Evolutionary conservation across 2,797 vertebrate genomes (phyloP).

Genomic region (Notolabrus celidotus): DNA sequence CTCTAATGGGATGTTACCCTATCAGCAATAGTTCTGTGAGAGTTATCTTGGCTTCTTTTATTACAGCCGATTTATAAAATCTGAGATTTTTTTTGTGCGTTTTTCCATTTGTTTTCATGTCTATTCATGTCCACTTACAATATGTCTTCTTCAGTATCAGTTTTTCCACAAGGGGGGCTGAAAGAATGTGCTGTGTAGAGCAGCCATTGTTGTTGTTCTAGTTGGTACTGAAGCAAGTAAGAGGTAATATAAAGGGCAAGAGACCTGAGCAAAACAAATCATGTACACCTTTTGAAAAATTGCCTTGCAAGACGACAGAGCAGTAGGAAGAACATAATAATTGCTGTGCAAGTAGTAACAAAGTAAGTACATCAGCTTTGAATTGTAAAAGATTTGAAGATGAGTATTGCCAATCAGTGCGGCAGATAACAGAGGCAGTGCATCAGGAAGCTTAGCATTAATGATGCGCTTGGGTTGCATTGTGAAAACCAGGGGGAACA

Average conservation of each 20-base stretch:
- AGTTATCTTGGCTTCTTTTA: slow-evolving; percentile 3
- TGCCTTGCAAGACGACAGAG: slow-evolving; percentile 37
- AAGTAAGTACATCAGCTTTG: slow-evolving; percentile 33
- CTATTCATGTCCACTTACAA: background rate
- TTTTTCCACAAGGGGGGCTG: slow-evolving; percentile 11
- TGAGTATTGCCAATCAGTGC: slow-evolving; percentile 2
- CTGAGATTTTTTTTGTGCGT: background rate
- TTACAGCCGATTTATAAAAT: slow-evolving; percentile 2
- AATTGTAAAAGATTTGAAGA: slow-evolving; percentile 34
- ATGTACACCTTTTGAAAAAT: slow-evolving; percentile 36
- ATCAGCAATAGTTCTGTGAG: slow-evolving; percentile 6
- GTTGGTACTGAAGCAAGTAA: slow-evolving; percentile 24
- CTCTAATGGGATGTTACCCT: slow-evolving; percentile 22
- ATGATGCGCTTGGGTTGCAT: slow-evolving; percentile 48
- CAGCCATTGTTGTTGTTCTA: slow-evolving; percentile 15
- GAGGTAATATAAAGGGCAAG: slow-evolving; percentile 27
- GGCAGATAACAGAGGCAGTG: slow-evolving; percentile 33
- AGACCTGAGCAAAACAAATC: slow-evolving; percentile 43
- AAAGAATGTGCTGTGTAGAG: background rate
- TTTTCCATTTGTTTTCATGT: slow-evolving; percentile 3
- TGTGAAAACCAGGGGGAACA: slow-evolving; percentile 45
- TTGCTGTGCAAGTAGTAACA: slow-evolving; percentile 30
- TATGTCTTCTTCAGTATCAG: slow-evolving; percentile 15
- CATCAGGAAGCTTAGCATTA: slow-evolving; percentile 47
- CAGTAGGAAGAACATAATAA: slow-evolving; percentile 17